A percentile compares a stretch with the other conserved stretches of the same genome.
Evolutionary conservation across 2,888 invertebrate genomes (phyloP).

Genomic region (Drosophila tripunctata): DNA sequence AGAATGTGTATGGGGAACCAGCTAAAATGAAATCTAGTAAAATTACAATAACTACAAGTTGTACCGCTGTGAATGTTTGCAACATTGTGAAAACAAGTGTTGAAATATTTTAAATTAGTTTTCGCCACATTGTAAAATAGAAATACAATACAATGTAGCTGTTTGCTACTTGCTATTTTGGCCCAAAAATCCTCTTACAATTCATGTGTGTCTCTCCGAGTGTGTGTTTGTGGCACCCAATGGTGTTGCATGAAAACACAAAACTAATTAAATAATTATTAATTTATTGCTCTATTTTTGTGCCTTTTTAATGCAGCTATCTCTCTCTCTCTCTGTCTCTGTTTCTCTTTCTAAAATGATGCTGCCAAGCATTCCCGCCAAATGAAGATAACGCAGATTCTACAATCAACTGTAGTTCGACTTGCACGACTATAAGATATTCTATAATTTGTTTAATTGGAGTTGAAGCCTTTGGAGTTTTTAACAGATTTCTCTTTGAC

Average conservation of each 20-base stretch:
- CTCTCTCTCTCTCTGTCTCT: background rate
- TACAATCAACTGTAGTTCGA: background rate
- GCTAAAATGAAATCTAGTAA: constrained; percentile 68
- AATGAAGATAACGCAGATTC: background rate
- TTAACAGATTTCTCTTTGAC: too few relatives aligned
- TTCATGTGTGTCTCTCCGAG: constrained; percentile 5
- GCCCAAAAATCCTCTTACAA: constrained; percentile 42
- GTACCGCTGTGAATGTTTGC: constrained; percentile 1
- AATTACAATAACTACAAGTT: constrained; percentile 42
- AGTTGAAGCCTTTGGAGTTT: too few relatives aligned
- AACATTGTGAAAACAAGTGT: constrained; percentile 67
- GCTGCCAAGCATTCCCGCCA: background rate
- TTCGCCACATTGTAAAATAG: constrained; percentile 45
- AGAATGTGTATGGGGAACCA: constrained; percentile 20
- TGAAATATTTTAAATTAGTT: constrained; percentile 80
- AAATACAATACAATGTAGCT: constrained; percentile 39
- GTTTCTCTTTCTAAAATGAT: background rate
- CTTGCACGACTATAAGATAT: background rate
- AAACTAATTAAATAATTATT: constrained; percentile 73
- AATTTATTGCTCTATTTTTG: constrained; percentile 57
- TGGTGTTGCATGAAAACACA: constrained; percentile 31
- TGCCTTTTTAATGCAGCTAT: constrained; percentile 4
- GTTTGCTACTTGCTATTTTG: constrained; percentile 29
- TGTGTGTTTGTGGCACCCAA: constrained; percentile 6
- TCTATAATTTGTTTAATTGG: too few relatives aligned